Conservation (phyloP, 1,140 invertebrate genomes). For the Brachionus angularis region DNA sequence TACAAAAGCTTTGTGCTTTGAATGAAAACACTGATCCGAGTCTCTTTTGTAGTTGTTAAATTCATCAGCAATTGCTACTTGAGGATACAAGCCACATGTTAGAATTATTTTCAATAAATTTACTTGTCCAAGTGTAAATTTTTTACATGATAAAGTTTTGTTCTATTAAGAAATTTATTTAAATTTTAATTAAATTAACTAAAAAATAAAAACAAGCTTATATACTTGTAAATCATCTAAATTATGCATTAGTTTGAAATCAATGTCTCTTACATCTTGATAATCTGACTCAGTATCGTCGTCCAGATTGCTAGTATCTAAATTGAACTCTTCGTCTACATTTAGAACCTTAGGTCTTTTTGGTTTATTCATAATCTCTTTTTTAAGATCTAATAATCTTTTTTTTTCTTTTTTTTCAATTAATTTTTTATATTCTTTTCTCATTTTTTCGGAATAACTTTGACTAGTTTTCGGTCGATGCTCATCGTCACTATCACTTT, state of each 20-base stretch:
- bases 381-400: constrained; percentile 73
- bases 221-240: constrained; percentile 52
- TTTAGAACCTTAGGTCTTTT: constrained; percentile 68
- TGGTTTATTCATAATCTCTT: constrained; percentile 66
- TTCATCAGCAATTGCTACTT: constrained; percentile 83
- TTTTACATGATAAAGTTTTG: constrained; percentile 59
- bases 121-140: constrained; percentile 75
- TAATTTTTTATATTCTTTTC: constrained; percentile 6
- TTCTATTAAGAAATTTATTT: constrained; percentile 45
- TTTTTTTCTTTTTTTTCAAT: constrained; percentile 66
- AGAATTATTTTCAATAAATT: constrained; percentile 81
- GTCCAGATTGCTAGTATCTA: constrained; percentile 61
- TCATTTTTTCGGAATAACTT: constrained; percentile 30
- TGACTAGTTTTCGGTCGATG: not conserved
- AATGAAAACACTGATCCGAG: constrained; percentile 87
- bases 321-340: constrained; percentile 52
- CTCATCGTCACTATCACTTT: not conserved
- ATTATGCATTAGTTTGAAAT: constrained; percentile 67
- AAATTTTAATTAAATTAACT: not conserved
- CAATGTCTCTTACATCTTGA: constrained; percentile 83
- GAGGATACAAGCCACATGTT: constrained; percentile 85
- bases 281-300: constrained; percentile 61
- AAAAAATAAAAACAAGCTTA: not conserved
- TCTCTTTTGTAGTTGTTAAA: constrained; percentile 83
- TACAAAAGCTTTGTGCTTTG: constrained; percentile 78